Evolutionary conservation across 35 echinoderm and acorn worm genomes (phyloP), one percentile per base, ranked within the genome.

Genomic region (Lytechinus variegatus): DNA sequence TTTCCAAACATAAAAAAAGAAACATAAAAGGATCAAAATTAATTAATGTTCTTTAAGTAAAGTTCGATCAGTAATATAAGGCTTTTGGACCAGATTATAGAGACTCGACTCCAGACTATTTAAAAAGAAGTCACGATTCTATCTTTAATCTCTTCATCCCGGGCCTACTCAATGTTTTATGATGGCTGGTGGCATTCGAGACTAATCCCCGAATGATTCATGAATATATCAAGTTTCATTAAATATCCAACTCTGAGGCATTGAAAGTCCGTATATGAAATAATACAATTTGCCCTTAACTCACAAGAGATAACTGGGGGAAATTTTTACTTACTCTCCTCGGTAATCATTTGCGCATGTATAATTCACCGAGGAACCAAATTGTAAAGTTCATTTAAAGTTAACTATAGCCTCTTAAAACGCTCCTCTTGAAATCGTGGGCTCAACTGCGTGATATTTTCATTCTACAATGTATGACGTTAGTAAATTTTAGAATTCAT

Each of bases 171-270:
- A 16, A 79, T 79, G 66, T 79, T 79, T 79, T 3, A 79, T 79
- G 66, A 79, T 8, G 19, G 5, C 19, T 79, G 19, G n/a, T 79
- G 19, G 7, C 66, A 79, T 79, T 79, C 19, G 66, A 79, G 66
- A 79, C n/a, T 79, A 79, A 79, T 79, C n/a, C 66, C 66, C 66
- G n/a, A 79, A 27, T 79, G 66, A 79, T 79, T 79, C 19, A 79
- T 79, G 19, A 79, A 79, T 79, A 79, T 79, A 79, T 79, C 66
- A 79, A 19, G 16, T 79, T 79, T 79, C 66, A 79, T 79, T 7
- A n/a, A 79, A 24, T 79, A 79, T 24, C 13, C 24, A 71, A 71
- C 10, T 24, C 61, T 24, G 13, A 71, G 61, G 66, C 66, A 24
- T 24, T 79, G 4, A 79, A 24, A 79, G 16, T n/a, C 19, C 19